Evolutionary conservation across 2,113 vertebrate genomes (phyloP), one percentile per base, ranked within the genome.

Genomic region (Petroica traversi): DNA sequence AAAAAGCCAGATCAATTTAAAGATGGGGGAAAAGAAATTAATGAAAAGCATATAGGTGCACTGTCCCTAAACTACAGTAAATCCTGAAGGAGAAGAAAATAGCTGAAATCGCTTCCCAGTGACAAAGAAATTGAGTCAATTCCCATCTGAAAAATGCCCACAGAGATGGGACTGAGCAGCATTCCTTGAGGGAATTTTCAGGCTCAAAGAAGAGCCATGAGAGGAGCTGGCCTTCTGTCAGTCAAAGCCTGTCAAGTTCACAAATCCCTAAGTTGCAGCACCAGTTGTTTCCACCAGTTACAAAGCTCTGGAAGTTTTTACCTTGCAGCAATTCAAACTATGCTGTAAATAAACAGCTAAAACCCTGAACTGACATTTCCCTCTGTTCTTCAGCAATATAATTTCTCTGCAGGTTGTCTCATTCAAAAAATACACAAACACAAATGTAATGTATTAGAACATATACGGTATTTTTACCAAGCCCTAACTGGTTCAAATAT

Each of bases 11-110:
- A 82, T 20, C 36, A 52, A 29, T 59, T 85, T 62, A 41, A 67
- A 48, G 31, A 26, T 12, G 2, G 12, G 18, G 2, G 9, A 11
- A 1, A 33, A 40, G n/a, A 20, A 11, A 8, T 5, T 26, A 55
- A 12, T 26, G 54, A 45, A 62, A 58, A 58, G 8, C 17, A 71
- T 25, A 57, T 5, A 68, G 7, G 7, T 83, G 15, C 7, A 10
- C 17, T 28, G 29, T 43, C 45, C 66, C 43, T 63, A 45, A 91
- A 72, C 26, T 26, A 57, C 9, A 41, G 26, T 16, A 84, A 81
- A 76, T 12, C 23, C 20, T 22, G 5, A 81, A 85, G 31, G 24
- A 74, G 13, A 57, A 73, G 19, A 68, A 73, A 73, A 79, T 11
- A 51, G 19, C 9, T 49, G 31, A 34, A 75, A 29, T 11, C 36